Evolutionary conservation across 2,113 vertebrate genomes (phyloP), one percentile per base, ranked within the genome.

Genomic region (Penelope pileata): DNA sequence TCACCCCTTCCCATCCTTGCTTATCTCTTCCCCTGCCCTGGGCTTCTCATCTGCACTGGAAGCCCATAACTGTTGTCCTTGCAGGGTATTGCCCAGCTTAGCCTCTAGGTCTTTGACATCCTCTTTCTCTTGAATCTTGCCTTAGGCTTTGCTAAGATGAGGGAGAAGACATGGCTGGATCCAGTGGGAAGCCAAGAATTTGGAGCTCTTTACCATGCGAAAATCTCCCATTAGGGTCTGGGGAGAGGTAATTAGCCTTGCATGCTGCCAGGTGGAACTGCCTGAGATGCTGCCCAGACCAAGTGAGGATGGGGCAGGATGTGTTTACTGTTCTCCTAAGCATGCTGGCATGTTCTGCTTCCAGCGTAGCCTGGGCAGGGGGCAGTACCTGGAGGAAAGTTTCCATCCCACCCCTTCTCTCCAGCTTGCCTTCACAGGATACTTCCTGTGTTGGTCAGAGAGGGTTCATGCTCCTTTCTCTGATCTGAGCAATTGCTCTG

Each of bases 121-220:
- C 24, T 95, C 75, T 96, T 96, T 94, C 77, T 96, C 92, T 94
- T 90, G 85, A 93, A 88, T 91, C 90, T 95, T 91, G 82, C 95
- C 82, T 95, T 96, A 95, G 92, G 95, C 95, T 90, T 96, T 90
- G 75, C 94, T 94, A 94, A 94, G 32, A 93, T 95, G 94, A 88
- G 96, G 92, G 93, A 96, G 93, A 96, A 93, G 94, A 93, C 91
- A 43, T 95, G 92, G 38, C 93, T 96, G 92, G 63, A 95, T 96
- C 90, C 90, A 54, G 79, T 91, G 93, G 75, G 85, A 90, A 93
- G 85, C 84, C 92, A 81, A 91, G 83, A 95, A 93, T 95, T 86
- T 88, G 92, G 85, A 96, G 86, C 90, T 91, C 88, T 93, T 62
- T 80, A 42, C 88, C 79, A 91, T 77, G 80, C 11, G 63, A 90